Evolutionary conservation across 2,888 invertebrate species (phyloP).

Genomic region (Acheta domesticus): DNA sequence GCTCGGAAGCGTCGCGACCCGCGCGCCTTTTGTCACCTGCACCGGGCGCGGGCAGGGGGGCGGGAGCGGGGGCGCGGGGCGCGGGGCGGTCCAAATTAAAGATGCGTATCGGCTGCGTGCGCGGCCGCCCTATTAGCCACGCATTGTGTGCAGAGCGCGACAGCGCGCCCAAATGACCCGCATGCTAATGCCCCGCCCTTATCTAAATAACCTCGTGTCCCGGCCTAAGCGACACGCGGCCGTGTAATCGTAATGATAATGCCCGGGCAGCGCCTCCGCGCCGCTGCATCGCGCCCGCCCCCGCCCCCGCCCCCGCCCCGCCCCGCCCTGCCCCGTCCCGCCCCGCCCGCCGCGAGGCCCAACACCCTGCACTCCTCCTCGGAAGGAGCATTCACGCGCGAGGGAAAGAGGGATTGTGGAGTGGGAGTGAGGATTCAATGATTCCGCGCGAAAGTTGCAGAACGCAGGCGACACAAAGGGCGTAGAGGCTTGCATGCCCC

Average conservation of each 20-base stretch:
- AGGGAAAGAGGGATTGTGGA: too few species aligned
- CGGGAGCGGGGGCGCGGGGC: background rate
- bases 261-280: background rate
- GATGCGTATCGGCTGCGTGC: conserved; percentile 8
- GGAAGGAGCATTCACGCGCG: too few species aligned
- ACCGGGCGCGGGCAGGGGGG: background rate
- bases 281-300: too few species aligned
- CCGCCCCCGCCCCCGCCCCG: too few species aligned
- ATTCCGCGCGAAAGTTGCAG: too few species aligned
- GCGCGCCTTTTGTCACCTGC: conserved; percentile 18
- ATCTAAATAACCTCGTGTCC: conserved; percentile 9
- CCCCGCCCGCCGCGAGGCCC: too few species aligned
- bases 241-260: conserved; percentile 7
- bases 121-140: conserved; percentile 18
- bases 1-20: background rate
- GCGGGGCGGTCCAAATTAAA: background rate
- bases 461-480: too few species aligned
- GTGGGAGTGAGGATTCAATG: too few species aligned
- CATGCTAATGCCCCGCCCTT: background rate
- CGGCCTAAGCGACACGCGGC: conserved; percentile 6
- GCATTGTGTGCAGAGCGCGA: conserved; percentile 18
- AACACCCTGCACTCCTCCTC: too few species aligned
- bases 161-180: conserved; percentile 6
- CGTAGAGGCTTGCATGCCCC: too few species aligned
- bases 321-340: too few species aligned